Conservation (phyloP, 2,797 vertebrate species). For the Sebastes miniatus region DNA sequence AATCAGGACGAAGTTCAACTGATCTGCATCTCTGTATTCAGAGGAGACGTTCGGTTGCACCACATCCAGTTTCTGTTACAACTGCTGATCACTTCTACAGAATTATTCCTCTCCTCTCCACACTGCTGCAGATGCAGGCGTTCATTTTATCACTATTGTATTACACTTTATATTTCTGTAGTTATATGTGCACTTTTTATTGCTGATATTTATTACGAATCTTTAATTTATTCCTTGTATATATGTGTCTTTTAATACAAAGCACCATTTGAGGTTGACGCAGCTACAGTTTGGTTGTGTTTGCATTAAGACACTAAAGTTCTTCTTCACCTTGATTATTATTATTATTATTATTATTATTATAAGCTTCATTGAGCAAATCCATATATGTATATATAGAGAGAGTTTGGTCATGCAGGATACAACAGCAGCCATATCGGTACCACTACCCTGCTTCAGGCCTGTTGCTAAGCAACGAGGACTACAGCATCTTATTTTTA, state of each 20-base stretch:
- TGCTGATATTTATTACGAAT: neutral
- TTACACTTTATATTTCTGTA: neutral
- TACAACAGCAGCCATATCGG: constrained; percentile 8
- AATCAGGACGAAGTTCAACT: neutral
- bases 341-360: no score
- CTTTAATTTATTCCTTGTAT: neutral
- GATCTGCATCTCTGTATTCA: neutral
- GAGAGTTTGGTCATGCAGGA: neutral
- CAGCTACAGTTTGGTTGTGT: no score
- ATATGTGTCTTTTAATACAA: neutral
- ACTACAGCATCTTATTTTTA: constrained; percentile 65
- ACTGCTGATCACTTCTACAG: neutral
- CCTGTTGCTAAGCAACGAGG: constrained; percentile 64
- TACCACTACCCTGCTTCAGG: constrained; percentile 6
- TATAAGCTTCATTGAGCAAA: neutral
- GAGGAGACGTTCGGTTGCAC: neutral
- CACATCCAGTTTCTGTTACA: neutral
- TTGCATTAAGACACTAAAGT: no score
- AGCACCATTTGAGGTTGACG: neutral
- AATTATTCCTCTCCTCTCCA: neutral
- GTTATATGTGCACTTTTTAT: neutral
- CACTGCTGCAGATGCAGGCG: no score
- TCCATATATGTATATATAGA: neutral
- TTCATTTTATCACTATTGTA: neutral
- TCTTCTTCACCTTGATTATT: no score